Evolutionary conservation across 2,888 invertebrate species (phyloP).

Genomic region (Odiellus spinosus): DNA sequence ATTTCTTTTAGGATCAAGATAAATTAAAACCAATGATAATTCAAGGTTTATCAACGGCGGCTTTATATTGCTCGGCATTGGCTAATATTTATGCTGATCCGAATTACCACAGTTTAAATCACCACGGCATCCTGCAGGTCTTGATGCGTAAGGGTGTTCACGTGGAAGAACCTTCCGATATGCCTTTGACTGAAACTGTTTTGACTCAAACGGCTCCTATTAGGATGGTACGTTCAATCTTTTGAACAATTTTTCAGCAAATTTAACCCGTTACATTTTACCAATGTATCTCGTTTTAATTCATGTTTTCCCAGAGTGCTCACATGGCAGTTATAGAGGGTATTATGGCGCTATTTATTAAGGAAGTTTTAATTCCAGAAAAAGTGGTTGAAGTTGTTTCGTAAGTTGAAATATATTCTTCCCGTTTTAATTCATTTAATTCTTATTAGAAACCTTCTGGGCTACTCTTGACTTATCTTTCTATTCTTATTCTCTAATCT

Average conservation of each 20-base stretch:
- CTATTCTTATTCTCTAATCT: not conserved
- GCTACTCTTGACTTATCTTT: not conserved
- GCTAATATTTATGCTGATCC: conserved; percentile 92
- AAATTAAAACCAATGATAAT: conserved; percentile 84
- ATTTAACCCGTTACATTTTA: too few species aligned
- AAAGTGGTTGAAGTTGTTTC: conserved; percentile 54
- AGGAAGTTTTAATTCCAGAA: conserved; percentile 77
- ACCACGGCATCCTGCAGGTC: conserved; percentile 86
- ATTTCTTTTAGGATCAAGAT: conserved; percentile 60
- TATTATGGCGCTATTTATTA: conserved; percentile 80
- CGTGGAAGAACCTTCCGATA: conserved; percentile 63
- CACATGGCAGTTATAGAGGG: conserved; percentile 93
- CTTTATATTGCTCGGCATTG: conserved; percentile 82
- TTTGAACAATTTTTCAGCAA: too few species aligned
- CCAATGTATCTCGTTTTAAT: too few species aligned
- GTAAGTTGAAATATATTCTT: not conserved
- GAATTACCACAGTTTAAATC: conserved; percentile 87
- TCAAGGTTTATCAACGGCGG: conserved; percentile 79
- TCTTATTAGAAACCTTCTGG: too few species aligned
- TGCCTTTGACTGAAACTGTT: conserved; percentile 83
- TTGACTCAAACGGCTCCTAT: conserved; percentile 90
- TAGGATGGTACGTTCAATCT: conserved; percentile 57
- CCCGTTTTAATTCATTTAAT: too few species aligned
- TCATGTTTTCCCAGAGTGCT: conserved; percentile 59
- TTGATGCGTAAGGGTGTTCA: conserved; percentile 78